Percentiles rank a stretch among this genome's conserved stretches.
phyloP scores from a whole-genome alignment of 2,113 vertebrate species.

The Columba livia region DNA sequence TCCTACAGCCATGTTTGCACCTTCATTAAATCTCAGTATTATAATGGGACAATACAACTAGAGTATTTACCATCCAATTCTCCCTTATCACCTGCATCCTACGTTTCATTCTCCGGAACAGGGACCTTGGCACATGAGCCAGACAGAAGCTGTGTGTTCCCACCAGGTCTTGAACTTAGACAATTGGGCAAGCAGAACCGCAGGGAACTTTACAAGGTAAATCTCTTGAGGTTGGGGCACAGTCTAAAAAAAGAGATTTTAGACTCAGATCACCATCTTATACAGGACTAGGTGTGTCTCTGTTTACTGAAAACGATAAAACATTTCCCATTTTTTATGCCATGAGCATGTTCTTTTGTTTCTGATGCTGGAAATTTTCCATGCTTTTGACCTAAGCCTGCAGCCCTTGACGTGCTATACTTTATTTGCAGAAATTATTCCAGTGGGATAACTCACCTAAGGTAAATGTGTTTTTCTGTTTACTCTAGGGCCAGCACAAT shows the following conservation, averaged over 20 bases:
- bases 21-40: background rate
- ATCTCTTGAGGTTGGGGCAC: background rate
- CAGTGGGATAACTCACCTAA: background rate
- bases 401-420: background rate
- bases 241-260: slow-evolving; percentile 1
- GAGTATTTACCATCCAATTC: background rate
- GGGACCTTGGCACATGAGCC: background rate
- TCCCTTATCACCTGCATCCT: background rate
- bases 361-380: slow-evolving; percentile 58
- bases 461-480: slow-evolving; percentile 9
- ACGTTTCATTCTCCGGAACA: background rate
- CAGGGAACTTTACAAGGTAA: background rate
- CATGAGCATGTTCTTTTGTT: slow-evolving; percentile 31
- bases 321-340: slow-evolving; percentile 37
- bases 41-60: background rate
- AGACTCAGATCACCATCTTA: background rate
- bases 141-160: background rate
- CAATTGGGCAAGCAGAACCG: background rate
- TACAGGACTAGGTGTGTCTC: slow-evolving; percentile 24
- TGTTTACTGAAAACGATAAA: slow-evolving; percentile 14
- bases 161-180: background rate
- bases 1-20: background rate
- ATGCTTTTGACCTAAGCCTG: slow-evolving; percentile 19
- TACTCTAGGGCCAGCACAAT: background rate
- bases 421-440: slow-evolving; percentile 10